Evolutionary conservation across 2,113 vertebrate genomes (phyloP), one percentile per base, ranked within the genome.

Genomic region (Formicarius rufipectus): DNA sequence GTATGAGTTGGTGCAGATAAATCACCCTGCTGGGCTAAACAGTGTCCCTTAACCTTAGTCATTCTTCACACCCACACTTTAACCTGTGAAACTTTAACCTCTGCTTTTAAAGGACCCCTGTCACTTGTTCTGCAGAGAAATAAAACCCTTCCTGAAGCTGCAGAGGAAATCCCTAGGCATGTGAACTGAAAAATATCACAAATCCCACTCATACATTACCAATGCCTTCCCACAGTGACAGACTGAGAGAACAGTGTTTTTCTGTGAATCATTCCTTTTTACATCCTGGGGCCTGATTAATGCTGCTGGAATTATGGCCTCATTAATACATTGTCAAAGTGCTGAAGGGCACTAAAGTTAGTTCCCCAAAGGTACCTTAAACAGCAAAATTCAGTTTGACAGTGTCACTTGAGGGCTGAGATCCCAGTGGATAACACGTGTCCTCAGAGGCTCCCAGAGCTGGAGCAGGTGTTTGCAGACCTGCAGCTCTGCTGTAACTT

Each of bases 231-330:
- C 76, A 64, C 83, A 90, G 74, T 28, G 84, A 84, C 72, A 79
- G 82, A 86, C 89, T 28, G 50, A 89, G 52, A 67, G 87, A 93
- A 95, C 79, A 47, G 68, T 30, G 50, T 89, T 93, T 82, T 58
- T 93, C 78, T 91, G 35, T 96, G 90, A 96, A 93, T 95, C 81
- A 94, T 39, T 90, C 87, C 42, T 30, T 72, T 91, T 89, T 60
- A 40, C 80, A 71, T 87, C 75, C 79, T n/a, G 55, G 62, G 66
- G 45, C 85, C 89, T 95, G 76, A 86, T 92, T 93, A 94, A 90
- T 55, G 55, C 56, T 77, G 76, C 87, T 84, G 72, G 76, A 82
- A 76, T 78, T 72, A 68, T 5, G 25, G 83, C 25, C 85, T 67
- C 68, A 60, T 68, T 84, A 92, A 91, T 55, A 50, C 35, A 22